phyloP scores from a whole-genome alignment of 2,797 vertebrate genomes.

The Balearica regulorum region DNA sequence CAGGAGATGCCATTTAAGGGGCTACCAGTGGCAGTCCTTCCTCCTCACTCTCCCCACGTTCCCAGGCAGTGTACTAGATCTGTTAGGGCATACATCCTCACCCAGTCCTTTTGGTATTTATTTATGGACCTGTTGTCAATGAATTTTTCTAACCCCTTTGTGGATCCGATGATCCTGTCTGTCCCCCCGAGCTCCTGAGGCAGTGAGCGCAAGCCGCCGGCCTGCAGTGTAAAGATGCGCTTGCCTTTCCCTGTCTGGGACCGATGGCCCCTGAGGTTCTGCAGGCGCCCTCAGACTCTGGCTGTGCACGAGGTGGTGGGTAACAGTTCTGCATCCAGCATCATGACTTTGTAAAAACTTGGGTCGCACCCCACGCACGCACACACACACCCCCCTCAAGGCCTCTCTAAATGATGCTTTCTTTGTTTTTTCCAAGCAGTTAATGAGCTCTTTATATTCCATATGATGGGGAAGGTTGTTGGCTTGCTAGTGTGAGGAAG shows the following conservation, averaged over 20 bases:
- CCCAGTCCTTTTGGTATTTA: not conserved
- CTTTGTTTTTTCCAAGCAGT: not conserved
- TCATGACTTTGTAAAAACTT: not conserved
- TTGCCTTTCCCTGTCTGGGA: not conserved
- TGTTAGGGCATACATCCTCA: not conserved
- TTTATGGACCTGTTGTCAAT: not conserved
- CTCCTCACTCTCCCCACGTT: fast-evolving
- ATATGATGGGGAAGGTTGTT: not conserved
- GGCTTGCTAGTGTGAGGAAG: not conserved
- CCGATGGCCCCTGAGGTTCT: not conserved
- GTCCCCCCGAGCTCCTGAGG: fast-evolving
- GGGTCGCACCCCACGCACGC: not conserved
- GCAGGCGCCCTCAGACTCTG: not conserved
- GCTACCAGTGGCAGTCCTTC: not conserved
- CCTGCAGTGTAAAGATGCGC: not conserved
- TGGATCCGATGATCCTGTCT: not conserved
- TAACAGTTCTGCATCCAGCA: not conserved
- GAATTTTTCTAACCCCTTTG: not conserved
- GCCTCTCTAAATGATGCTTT: not conserved
- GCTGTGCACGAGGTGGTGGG: not conserved
- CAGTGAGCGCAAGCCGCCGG: not conserved
- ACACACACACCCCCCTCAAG: not conserved
- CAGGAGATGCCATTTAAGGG: not conserved
- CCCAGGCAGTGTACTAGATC: not conserved
- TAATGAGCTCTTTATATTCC: not conserved